phyloP scores from a whole-genome alignment of 2,797 vertebrate species.

The Amblyopsis hoosieri region DNA sequence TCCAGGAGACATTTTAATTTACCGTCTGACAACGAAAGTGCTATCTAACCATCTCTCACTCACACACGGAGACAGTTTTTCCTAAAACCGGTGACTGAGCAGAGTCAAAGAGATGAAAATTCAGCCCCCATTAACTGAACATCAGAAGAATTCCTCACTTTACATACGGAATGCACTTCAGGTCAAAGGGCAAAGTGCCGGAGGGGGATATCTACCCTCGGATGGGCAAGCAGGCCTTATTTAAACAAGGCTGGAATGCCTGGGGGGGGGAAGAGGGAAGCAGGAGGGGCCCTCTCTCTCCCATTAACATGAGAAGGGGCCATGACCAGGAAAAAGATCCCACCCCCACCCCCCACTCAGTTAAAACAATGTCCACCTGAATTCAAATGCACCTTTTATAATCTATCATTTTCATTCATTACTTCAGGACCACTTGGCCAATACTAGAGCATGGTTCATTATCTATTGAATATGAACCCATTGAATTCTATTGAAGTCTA shows the following conservation, averaged over 20 bases:
- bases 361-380: neutral
- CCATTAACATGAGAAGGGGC: constrained; percentile 45
- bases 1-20: constrained; percentile 41
- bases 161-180: constrained; percentile 78
- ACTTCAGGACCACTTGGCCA: too few species aligned
- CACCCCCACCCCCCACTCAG: neutral
- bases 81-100: constrained; percentile 36
- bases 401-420: too few species aligned
- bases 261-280: constrained; percentile 56
- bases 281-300: constrained; percentile 8
- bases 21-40: constrained; percentile 36
- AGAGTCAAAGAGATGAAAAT: constrained; percentile 62
- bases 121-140: constrained; percentile 76
- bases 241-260: constrained; percentile 90
- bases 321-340: constrained; percentile 17
- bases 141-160: constrained; percentile 85
- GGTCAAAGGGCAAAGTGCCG: constrained; percentile 90
- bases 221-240: constrained; percentile 85
- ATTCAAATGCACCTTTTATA: neutral
- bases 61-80: constrained; percentile 48
- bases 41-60: constrained; percentile 41
- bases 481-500: too few species aligned
- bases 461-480: too few species aligned
- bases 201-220: constrained; percentile 84
- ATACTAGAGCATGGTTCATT: too few species aligned